Base-by-base conservation (phyloP, 2,797 vertebrate genomes). In the Gadopsis bispinosus region DNA sequence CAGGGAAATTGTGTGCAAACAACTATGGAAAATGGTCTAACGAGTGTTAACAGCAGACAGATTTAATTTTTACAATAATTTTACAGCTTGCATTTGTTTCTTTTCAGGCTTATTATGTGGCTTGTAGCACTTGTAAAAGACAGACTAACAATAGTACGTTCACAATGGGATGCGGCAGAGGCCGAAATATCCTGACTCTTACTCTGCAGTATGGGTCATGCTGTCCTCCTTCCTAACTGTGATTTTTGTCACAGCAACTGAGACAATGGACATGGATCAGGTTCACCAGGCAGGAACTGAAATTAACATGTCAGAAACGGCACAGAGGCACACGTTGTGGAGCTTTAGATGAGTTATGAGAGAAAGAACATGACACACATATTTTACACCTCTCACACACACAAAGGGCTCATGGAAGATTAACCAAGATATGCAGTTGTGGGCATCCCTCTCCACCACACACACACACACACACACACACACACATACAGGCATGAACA, bases 321-420 rank as follows among this genome's bases (percentile, higher is more conserved):
- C 79, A 79, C 75, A 58, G 60, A 80, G 78, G 50, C 78, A 73
- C 78, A 80, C 69, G 80, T 81, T 73, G 55, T 35, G 22, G 73
- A 73, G 76, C 35, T 2, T 56, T 69, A 59, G 63, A 63, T 54
- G 19, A 3, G 55, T 61, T 65, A 51, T 69, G 33, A 75, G 41
- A 74, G 73, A 67, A 51, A 64, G 67, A 80, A 73, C 66, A 83
- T 53, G 61, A 75, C 61, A 80, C 33, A 58, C 53, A 76, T 48
- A 51, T 56, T 58, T 60, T 54, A 72, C 64, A 75, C 51, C 29
- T 45, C 53, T 33, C 29, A 76, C 47, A 39, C 48, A 61, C 53
- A 73, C 53, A 75, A 43, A 71, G 43, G 37, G 12, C 35, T 55
- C 35, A 13, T 53, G 55, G 45, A 64, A 77, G 39, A 62, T 73